A percentile compares a stretch with the other conserved stretches of the same genome.
These are phyloP conservation scores for Papilio gigon DNA, from an alignment of 2,888 invertebrate species.

Conservation along the genomic window DNA sequence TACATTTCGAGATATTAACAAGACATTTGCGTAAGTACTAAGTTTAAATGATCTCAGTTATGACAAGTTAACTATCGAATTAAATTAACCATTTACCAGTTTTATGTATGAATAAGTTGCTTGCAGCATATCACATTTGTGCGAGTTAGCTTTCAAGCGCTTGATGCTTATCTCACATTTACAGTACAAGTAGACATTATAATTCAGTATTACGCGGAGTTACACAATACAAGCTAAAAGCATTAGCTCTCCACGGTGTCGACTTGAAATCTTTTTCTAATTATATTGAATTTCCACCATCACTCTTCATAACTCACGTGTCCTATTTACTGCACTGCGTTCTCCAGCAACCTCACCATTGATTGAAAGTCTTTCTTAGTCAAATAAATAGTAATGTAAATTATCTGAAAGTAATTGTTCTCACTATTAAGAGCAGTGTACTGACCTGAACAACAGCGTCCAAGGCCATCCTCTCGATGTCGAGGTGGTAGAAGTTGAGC, in stretches of 20 bases:
- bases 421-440: constrained; percentile 30
- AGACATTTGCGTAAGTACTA: constrained; percentile 1
- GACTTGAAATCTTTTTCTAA: too few species aligned
- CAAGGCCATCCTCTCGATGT: constrained; percentile 74
- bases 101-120: background rate
- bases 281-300: too few species aligned
- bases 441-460: constrained; percentile 73
- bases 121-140: background rate
- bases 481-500: constrained; percentile 75
- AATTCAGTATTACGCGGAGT: background rate
- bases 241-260: too few species aligned
- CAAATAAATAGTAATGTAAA: too few species aligned
- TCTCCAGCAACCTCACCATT: too few species aligned
- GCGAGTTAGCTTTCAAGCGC: background rate
- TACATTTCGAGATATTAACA: background rate
- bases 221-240: background rate
- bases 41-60: constrained; percentile 4
- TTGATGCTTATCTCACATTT: background rate
- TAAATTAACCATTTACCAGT: background rate
- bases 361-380: too few species aligned
- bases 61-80: constrained; percentile 15
- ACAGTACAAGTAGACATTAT: background rate
- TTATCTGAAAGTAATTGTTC: too few species aligned
- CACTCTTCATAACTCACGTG: too few species aligned
- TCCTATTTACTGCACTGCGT: too few species aligned